phyloP scores from a whole-genome alignment of 64 coral and sea anemone species.

The Catalaphyllia jardinei region DNA sequence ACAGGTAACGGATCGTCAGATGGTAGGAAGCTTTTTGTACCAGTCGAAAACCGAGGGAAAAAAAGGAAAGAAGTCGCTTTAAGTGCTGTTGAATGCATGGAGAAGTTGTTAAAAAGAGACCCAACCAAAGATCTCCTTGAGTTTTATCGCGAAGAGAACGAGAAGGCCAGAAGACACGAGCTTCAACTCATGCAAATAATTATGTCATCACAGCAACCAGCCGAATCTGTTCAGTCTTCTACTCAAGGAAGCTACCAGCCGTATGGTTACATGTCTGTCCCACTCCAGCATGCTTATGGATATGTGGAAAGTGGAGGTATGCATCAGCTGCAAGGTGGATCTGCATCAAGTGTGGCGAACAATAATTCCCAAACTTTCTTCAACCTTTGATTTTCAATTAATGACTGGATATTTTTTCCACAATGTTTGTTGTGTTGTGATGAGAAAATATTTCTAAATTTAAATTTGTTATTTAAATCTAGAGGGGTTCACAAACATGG shows the following conservation, averaged over 20 bases:
- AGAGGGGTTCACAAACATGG: slow-evolving; percentile 9
- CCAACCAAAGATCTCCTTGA: slow-evolving; percentile 52
- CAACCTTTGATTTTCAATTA: no score
- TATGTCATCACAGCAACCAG: no score
- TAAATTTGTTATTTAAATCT: background rate
- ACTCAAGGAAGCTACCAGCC: no score
- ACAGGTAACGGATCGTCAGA: no score
- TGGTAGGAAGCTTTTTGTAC: no score
- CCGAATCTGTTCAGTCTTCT: no score
- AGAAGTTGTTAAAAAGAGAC: slow-evolving; percentile 33
- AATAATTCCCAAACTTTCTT: no score
- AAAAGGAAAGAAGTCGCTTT: background rate
- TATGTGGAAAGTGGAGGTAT: background rate
- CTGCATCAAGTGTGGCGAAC: background rate
- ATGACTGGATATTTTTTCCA: no score
- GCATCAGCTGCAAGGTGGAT: background rate
- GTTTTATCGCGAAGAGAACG: slow-evolving; percentile 38
- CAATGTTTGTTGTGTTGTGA: no score
- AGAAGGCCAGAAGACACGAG: slow-evolving; percentile 40
- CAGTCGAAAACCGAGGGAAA: no score
- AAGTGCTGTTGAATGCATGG: no score
- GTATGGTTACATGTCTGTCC: background rate
- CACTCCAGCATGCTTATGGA: background rate
- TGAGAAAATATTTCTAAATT: background rate
- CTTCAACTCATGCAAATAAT: slow-evolving; percentile 35